A percentile compares a stretch with the other conserved stretches of the same genome.
phyloP scores from a whole-genome alignment of 1,140 invertebrate species.

The Drosophila carrolli region DNA sequence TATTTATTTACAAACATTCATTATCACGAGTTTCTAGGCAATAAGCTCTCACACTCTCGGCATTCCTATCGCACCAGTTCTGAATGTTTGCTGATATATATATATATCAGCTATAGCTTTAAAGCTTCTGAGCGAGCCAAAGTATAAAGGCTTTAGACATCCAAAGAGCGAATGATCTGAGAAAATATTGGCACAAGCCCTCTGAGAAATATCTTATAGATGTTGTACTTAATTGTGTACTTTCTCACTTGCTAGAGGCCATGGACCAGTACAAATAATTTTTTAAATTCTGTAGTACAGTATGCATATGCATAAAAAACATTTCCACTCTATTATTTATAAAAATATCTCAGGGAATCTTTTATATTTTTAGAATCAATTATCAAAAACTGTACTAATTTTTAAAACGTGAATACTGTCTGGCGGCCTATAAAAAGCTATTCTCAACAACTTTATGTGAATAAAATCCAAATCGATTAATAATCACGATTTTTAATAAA shows the following conservation, averaged over 20 bases:
- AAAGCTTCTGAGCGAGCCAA: slow-evolving; percentile 3
- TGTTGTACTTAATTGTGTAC: background rate
- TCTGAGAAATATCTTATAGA: too few relatives aligned
- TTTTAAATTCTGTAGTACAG: too few relatives aligned
- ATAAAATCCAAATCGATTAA: background rate
- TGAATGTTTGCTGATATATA: background rate
- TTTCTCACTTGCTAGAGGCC: background rate
- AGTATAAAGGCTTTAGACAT: background rate
- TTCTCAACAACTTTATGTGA: background rate
- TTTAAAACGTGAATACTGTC: background rate
- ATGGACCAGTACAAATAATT: too few relatives aligned
- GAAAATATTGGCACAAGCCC: background rate
- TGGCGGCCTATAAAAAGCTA: background rate
- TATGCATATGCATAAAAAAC: too few relatives aligned
- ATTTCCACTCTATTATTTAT: too few relatives aligned
- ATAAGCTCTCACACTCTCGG: background rate
- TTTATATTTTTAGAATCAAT: background rate
- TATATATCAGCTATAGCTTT: slow-evolving; percentile 8
- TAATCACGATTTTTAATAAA: background rate
- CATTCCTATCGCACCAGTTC: background rate
- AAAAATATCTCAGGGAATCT: too few relatives aligned
- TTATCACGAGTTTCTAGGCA: slow-evolving; percentile 13
- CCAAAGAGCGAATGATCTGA: background rate
- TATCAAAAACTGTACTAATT: background rate
- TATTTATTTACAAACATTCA: slow-evolving; percentile 40